These are phyloP conservation scores for Latheticus oryzae DNA, from an alignment of 2,888 invertebrate genomes.

Conservation along the genomic window DNA sequence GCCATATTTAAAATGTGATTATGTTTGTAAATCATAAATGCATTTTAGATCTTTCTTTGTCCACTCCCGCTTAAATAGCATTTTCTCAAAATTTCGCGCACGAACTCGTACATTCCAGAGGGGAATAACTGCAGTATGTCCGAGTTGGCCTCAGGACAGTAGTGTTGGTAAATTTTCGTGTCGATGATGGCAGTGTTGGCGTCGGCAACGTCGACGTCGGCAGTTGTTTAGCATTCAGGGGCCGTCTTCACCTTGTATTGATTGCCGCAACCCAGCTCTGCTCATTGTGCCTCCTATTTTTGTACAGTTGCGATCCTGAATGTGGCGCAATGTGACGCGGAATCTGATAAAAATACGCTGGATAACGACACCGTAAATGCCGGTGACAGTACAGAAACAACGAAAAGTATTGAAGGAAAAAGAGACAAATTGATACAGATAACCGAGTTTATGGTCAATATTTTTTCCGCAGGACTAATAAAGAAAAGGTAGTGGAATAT, in stretches of 20 bases:
- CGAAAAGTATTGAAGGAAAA: constrained; percentile 3
- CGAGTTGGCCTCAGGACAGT: constrained; percentile 35
- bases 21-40: too few species aligned
- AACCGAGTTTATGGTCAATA: too few species aligned
- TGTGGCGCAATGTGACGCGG: constrained; percentile 34
- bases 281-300: constrained; percentile 43
- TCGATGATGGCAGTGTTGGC: too few species aligned
- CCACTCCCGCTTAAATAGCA: too few species aligned
- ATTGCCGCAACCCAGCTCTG: constrained; percentile 68
- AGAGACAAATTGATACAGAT: constrained; percentile 15
- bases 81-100: constrained; percentile 34
- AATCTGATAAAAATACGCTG: constrained; percentile 25
- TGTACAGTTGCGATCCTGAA: constrained; percentile 37
- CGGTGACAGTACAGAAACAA: constrained; percentile 14
- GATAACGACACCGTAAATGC: constrained; percentile 20
- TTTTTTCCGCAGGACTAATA: too few species aligned
- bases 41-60: too few species aligned
- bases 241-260: constrained; percentile 74
- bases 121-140: constrained; percentile 40
- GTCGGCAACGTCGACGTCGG: constrained; percentile 59
- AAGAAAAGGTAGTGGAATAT: too few species aligned
- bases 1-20: too few species aligned
- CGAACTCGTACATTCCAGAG: constrained; percentile 28
- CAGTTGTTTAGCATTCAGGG: constrained; percentile 71
- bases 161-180: constrained; percentile 35